Base-by-base conservation (phyloP, 2,113 vertebrate genomes). In the Alces alces region DNA sequence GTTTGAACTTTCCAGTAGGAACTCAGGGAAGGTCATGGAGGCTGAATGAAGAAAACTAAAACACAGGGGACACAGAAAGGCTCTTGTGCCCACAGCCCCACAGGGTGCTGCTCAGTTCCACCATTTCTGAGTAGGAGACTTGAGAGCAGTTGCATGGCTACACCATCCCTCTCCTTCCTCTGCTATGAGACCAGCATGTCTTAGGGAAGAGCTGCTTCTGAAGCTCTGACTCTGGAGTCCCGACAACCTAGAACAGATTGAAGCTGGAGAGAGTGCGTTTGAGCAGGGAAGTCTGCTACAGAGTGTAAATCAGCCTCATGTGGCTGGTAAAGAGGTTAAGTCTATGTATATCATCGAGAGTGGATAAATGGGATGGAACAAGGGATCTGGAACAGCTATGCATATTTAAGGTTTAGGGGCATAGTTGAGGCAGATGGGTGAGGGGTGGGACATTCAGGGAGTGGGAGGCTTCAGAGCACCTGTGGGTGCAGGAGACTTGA, bases 241-340 rank as follows among this genome's bases (percentile, higher is more conserved):
- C 0, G 0, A 54, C 45, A 54, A 15, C 64, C 21, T 3, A 30
- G 80, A 61, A 21, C 3, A 19, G 54, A 30, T 4, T 13, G 61
- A 73, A 33, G 23, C 45, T 60, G 52, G 73, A 78, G 66, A 57
- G 27, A 54, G 23, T 21, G 6, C 3, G 39, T 85, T 16, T 54
- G 8, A 79, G 28, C 45, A 50, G 2, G 76, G 45, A 79, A 50
- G 45, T 19, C 47, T 33, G 54, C 78, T 36, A 45, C 21, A 4
- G 27, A 45, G 61, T 25, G 6, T 39, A 25, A 58, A 64, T 57
- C 33, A 54, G 33, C 60, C 52, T 85, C 7, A 27, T 12, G 52
- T 14, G 25, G 6, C n/a, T 64, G 28, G 43, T 17, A 36, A 64
- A 79, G 73, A 83, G 61, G 36, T 36, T 27, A 57, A 85, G 21